Evolutionary conservation across 37 sponge, comb jelly and placozoan species (phyloP).

Genomic region (Spongia lamella): DNA sequence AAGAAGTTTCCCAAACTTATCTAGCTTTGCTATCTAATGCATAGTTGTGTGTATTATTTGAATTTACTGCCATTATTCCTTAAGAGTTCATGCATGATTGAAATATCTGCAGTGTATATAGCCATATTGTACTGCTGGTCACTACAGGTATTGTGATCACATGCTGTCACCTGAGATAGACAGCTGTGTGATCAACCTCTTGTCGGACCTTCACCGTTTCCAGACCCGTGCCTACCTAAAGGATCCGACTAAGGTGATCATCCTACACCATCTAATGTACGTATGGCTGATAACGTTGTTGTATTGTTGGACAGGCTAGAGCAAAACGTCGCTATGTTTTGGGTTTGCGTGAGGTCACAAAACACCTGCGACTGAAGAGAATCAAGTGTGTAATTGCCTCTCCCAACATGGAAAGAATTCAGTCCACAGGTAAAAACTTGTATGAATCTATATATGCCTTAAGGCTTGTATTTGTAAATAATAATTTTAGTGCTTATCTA

Average conservation of each 20-base stretch:
- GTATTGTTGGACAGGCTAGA: constrained; percentile 18
- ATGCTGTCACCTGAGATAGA: constrained; percentile 66
- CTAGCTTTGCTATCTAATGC: too few relatives aligned
- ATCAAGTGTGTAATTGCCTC: constrained; percentile 87
- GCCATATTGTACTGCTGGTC: not conserved
- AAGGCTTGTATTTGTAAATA: not conserved
- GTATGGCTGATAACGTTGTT: too few relatives aligned
- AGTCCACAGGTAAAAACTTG: constrained; percentile 84
- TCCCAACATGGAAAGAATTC: constrained; percentile 86
- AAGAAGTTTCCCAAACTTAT: too few relatives aligned
- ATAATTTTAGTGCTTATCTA: not conserved
- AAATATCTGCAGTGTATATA: not conserved
- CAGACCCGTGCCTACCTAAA: constrained; percentile 73
- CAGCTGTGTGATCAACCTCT: constrained; percentile 26
- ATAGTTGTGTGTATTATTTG: too few relatives aligned
- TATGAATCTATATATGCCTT: too few relatives aligned
- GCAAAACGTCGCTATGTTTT: constrained; percentile 76
- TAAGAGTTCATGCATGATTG: not conserved
- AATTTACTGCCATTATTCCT: too few relatives aligned
- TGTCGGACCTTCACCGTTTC: constrained; percentile 67
- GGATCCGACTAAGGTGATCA: constrained; percentile 63
- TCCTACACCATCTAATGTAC: not conserved
- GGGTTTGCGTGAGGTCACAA: constrained; percentile 88
- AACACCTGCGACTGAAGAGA: constrained; percentile 76
- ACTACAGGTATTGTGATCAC: constrained; percentile 81